Conservation (phyloP, 2,113 vertebrate species). For the Corythornis vintsioides region DNA sequence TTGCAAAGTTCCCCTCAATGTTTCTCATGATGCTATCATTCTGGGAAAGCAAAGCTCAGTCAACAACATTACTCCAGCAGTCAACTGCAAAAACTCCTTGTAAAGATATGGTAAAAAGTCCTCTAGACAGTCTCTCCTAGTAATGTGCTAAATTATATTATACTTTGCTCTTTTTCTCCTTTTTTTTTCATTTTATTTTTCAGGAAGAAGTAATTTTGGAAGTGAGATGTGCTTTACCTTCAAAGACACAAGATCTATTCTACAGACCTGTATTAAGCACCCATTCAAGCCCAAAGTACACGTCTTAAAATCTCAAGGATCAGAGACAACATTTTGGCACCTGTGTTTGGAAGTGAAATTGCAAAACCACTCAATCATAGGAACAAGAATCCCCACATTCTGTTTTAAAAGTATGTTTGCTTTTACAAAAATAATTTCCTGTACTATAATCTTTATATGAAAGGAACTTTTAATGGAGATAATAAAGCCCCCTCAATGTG, state of each 20-base stretch:
- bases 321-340: background rate
- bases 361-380: background rate
- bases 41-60: conserved; percentile 31
- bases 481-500: background rate
- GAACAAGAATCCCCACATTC: background rate
- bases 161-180: background rate
- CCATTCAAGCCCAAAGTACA: background rate
- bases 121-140: background rate
- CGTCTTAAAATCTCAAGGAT: background rate
- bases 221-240: background rate
- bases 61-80: background rate
- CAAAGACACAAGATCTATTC: background rate
- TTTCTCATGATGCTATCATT: conserved; percentile 56
- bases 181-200: no score
- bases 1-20: conserved; percentile 26
- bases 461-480: background rate
- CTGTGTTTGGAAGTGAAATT: background rate
- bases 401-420: background rate
- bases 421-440: background rate
- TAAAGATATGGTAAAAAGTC: conserved; percentile 10
- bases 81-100: conserved; percentile 22
- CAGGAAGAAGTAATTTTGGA: background rate
- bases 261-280: background rate
- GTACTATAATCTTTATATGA: background rate
- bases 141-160: background rate